Evolutionary conservation across 2,797 vertebrate genomes (phyloP), one percentile per base, ranked within the genome.

Genomic region (Siniperca obscura): DNA sequence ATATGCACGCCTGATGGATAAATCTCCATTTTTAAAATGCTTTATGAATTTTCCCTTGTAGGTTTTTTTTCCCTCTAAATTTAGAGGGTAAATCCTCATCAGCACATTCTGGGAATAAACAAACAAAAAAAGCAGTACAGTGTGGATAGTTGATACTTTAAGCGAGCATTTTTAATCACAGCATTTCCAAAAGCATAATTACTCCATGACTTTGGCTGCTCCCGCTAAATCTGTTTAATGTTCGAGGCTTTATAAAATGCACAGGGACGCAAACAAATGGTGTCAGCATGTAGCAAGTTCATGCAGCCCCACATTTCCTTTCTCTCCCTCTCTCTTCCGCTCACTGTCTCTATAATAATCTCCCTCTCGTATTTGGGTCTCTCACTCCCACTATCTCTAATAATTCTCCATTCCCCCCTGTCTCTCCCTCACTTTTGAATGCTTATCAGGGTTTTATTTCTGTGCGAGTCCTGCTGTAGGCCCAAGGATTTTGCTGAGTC

Each of bases 141-240:
- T 82, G 85, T 87, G 74, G 84, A 91, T 74, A 88, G 50, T 52
- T 52, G 91, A 93, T 86, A 86, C 65, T 86, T 83, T 80, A 80
- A 79, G 81, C 78, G 13, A 86, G 76, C 27, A 12, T 81, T 92
- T 93, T 92, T 93, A 93, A 93, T 89, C 87, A 86, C 75, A 82
- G 75, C 71, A 60, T 94, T 93, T 94, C 80, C 81, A 90, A 90
- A 92, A 83, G 89, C 85, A 79, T 94, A 95, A 95, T 95, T 90
- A 93, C 87, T 88, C 67, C 67, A 83, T 87, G 91, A 94, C 93
- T 95, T 93, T 92, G 86, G 89, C 88, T 90, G 91, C 92, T 90
- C 84, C 74, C 19, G 50, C 89, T 93, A 92, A 95, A 90, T 91
- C 91, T 87, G 90, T 92, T 92, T 92, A 93, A 91, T 88, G 89